Evolutionary conservation across 1,140 invertebrate species (phyloP).

Genomic region (Drosophila lini): DNA sequence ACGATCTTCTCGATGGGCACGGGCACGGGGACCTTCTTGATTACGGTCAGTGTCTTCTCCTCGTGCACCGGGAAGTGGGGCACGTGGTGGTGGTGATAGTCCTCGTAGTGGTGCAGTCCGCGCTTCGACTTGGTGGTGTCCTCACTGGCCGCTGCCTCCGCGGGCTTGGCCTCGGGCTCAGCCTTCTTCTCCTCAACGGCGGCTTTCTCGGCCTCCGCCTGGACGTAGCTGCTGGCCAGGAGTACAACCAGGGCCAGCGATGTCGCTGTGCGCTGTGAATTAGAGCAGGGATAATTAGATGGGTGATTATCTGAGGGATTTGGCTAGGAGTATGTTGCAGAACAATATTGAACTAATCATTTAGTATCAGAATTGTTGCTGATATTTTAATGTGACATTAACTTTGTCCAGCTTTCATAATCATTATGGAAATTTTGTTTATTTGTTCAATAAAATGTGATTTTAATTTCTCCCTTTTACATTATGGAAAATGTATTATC

Average conservation of each 20-base stretch:
- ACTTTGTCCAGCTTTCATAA: neutral
- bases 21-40: conserved; percentile 89
- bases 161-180: conserved; percentile 78
- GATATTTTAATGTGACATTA: neutral
- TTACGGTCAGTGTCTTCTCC: conserved; percentile 90
- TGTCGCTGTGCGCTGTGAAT: conserved; percentile 83
- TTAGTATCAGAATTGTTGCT: neutral
- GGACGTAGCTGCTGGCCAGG: conserved; percentile 81
- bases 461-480: neutral
- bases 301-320: neutral
- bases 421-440: neutral
- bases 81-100: conserved; percentile 82
- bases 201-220: conserved; percentile 74
- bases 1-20: conserved; percentile 87
- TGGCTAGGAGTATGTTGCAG: neutral
- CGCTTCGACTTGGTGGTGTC: conserved; percentile 89
- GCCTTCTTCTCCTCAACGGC: conserved; percentile 85
- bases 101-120: conserved; percentile 86
- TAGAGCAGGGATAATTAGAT: conserved; percentile 1
- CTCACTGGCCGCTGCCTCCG: conserved; percentile 84
- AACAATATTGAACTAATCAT: neutral
- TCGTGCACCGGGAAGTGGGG: conserved; percentile 84
- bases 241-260: conserved; percentile 85
- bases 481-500: neutral
- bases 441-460: neutral